Percentiles rank a stretch among this genome's conserved stretches.
Evolutionary conservation across 2,113 vertebrate species (phyloP).

Genomic region (Nicator chloris): DNA sequence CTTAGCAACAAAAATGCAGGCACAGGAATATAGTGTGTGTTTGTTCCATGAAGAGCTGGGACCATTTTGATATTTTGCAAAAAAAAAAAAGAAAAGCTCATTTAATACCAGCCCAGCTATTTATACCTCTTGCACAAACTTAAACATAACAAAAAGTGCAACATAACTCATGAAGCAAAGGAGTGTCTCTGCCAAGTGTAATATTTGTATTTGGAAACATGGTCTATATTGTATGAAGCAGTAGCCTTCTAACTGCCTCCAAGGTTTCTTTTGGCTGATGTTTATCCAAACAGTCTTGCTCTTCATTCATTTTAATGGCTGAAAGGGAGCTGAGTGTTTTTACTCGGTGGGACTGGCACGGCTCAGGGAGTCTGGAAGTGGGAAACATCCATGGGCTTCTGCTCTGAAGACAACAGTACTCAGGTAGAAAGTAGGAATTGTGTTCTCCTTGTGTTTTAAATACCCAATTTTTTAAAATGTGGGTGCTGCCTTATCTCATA

Average conservation of each 20-base stretch:
- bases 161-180: slow-evolving; percentile 68
- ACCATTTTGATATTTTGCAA: slow-evolving; percentile 36
- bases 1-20: slow-evolving; percentile 29
- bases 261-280: slow-evolving; percentile 71
- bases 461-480: not conserved
- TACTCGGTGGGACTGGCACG: not conserved
- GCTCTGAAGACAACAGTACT: not conserved
- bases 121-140: slow-evolving; percentile 64
- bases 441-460: not conserved
- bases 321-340: slow-evolving; percentile 63
- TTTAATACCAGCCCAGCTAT: slow-evolving; percentile 55
- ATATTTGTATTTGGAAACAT: slow-evolving; percentile 79
- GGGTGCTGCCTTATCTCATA: not conserved
- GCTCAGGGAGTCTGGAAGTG: not conserved
- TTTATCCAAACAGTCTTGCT: slow-evolving; percentile 67
- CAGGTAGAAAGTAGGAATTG: not conserved
- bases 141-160: slow-evolving; percentile 66
- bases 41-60: slow-evolving; percentile 27
- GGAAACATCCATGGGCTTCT: not conserved
- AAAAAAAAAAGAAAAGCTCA: slow-evolving; percentile 42
- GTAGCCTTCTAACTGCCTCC: slow-evolving; percentile 67
- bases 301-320: slow-evolving; percentile 67
- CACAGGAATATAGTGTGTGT: slow-evolving; percentile 40
- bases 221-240: slow-evolving; percentile 66
- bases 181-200: slow-evolving; percentile 68